These are phyloP conservation scores for Nautilus pompilius DNA, from an alignment of 1,140 invertebrate species.

Conservation along the genomic window DNA sequence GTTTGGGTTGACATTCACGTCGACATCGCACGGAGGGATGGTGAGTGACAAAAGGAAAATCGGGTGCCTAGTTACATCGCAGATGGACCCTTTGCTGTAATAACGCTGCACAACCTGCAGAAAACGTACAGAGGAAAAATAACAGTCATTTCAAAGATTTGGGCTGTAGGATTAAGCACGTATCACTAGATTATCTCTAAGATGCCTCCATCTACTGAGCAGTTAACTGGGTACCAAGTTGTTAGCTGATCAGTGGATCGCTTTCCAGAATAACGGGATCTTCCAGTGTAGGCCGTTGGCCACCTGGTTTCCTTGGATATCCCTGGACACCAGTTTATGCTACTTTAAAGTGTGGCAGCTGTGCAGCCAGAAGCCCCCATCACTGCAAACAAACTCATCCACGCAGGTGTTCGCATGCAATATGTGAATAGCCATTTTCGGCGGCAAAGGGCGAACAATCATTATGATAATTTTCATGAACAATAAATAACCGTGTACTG, in stretches of 20 bases:
- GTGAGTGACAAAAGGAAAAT: slow-evolving; percentile 53
- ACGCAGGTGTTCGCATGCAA: no score
- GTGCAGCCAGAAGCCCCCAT: no score
- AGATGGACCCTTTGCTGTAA: slow-evolving; percentile 27
- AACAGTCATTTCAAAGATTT: not conserved
- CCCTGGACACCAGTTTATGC: no score
- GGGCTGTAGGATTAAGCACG: not conserved
- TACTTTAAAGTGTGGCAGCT: no score
- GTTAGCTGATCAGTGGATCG: not conserved
- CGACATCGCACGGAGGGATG: slow-evolving; percentile 57
- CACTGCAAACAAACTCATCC: no score
- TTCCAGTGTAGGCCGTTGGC: no score
- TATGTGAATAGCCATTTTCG: not conserved
- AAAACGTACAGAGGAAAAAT: slow-evolving; percentile 6
- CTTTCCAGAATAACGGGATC: not conserved
- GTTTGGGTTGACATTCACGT: slow-evolving; percentile 68
- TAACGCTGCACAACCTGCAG: slow-evolving; percentile 54
- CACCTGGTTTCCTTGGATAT: no score
- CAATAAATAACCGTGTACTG: not conserved
- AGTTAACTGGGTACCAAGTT: not conserved
- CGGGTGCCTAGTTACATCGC: slow-evolving; percentile 32
- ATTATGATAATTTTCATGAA: not conserved
- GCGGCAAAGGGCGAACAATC: not conserved
- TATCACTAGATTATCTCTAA: not conserved
- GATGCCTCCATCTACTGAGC: not conserved